Base-by-base conservation (phyloP, 1,140 invertebrate genomes). In the Hormaphis cornu region DNA sequence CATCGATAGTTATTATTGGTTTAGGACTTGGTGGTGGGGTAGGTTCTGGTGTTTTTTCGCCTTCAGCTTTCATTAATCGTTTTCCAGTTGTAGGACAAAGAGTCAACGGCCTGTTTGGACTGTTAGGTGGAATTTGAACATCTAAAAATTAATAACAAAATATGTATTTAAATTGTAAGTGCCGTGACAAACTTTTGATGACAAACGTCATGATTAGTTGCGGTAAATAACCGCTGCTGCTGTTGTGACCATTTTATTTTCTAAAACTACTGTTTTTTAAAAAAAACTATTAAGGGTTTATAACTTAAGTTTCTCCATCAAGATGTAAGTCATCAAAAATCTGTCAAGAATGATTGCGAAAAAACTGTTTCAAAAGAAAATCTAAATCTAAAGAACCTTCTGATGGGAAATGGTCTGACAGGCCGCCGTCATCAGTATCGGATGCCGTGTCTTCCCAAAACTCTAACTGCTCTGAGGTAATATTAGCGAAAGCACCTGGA, bases 61-160 rank as follows among this genome's bases (percentile, higher is more conserved):
- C 85, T 76, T 86, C 85, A 0, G 85, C 84, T 69, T 81, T 74
- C 20, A 84, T 85, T n/a, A 88, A 81, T 18, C 87, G 82, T 70
- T 84, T 81, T 12, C 87, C 87, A 1, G 86, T 86, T 2, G 81
- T 73, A 9, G 87, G 87, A 75, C 86, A 87, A 44, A 89, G 77
- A 9, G 85, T 85, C 42, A 88, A 83, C 42, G 85, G 83, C 30
- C 84, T 79, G 5, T 85, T 83, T 30, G 86, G 86, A 76, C 84
- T 86, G 2, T 85, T 82, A 1, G 86, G 83, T 72, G 83, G 82
- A 28, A 85, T 78, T 5, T 82, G 28, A 44, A 70, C 40, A 16
- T 66, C 61, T 66, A 44, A 50, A 46, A 66, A 48, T 28, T 1
- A 48, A 35, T 33, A 66, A 33, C 16, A 46, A 66, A 66, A 33